Conservation (phyloP, 2,888 invertebrate genomes). For the Eudemis profundana region DNA sequence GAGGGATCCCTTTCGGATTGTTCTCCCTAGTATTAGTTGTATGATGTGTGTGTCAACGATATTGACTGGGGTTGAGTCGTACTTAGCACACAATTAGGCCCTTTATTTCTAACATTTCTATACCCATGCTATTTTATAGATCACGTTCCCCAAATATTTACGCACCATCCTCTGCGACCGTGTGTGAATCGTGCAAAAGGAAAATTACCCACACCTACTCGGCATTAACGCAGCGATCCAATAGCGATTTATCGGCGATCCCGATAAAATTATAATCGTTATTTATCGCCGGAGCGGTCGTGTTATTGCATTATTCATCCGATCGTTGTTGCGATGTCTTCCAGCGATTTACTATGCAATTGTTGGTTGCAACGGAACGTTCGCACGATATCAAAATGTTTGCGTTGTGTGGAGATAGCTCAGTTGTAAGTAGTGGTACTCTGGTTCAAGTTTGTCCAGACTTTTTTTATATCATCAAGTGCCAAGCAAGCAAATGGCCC, state of each 20-base stretch:
- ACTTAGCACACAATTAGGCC: too few species aligned
- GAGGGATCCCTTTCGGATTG: too few species aligned
- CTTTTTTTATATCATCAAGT: too few species aligned
- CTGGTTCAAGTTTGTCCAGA: too few species aligned
- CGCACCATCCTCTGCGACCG: constrained; percentile 35
- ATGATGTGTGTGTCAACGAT: too few species aligned
- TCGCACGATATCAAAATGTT: constrained; percentile 55
- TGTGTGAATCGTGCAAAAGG: constrained; percentile 56
- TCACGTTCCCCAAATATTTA: too few species aligned
- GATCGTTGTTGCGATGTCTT: constrained; percentile 64
- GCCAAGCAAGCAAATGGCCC: too few species aligned
- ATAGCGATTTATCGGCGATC: constrained; percentile 71
- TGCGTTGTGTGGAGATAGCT: neutral
- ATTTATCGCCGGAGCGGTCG: constrained; percentile 72
- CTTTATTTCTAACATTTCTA: too few species aligned
- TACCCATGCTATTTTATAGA: too few species aligned
- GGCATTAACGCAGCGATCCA: constrained; percentile 54
- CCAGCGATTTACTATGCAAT: constrained; percentile 69
- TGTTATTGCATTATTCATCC: constrained; percentile 79
- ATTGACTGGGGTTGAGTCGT: too few species aligned
- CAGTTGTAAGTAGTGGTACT: neutral
- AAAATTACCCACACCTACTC: constrained; percentile 63
- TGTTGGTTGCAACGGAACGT: constrained; percentile 57
- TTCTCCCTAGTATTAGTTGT: too few species aligned
- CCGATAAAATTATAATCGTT: constrained; percentile 83